Base-by-base conservation (phyloP, 1,140 invertebrate species). In the Leptonema lineaticorne region DNA sequence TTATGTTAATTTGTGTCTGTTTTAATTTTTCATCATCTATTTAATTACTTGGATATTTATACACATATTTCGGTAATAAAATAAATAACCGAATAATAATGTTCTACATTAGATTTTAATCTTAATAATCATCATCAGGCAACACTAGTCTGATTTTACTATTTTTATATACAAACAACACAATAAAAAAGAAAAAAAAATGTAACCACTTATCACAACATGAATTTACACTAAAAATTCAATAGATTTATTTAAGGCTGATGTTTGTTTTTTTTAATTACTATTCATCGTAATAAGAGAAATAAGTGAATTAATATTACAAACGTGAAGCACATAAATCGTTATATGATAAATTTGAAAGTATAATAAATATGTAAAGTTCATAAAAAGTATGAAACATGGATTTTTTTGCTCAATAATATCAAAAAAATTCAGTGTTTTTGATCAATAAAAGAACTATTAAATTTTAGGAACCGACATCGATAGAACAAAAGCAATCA, bases 381-480 rank as follows among this genome's bases (percentile, higher is more conserved):
- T 46, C 16, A 18, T 57, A 33, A 8, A 59, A 33, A 18, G 30
- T 59, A 33, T 59, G 27, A 59, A 59, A 59, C 57, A 59, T 59
- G 30, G 57, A 59, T 59, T 33, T 59, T 53, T 59, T 59, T 59
- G 57, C 57, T 37, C 50, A 53, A 53, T 53, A 48, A 48, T n/a
- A n/a, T n/a, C 46, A 48, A 48, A 18, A 16, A 20, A 16, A 7
- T 20, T 48, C 9, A 20, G 27, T 53, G 1, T 26, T 53, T 53
- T 26, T 53, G 24, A 8, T 20, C 46, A n/a, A n/a, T 9, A 22
- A 53, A 53, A 22, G 27, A 53, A 7, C 2, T 11, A 53, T 53
- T 53, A 53, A 11, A 26, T 53, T 14, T 53, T 14, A 26, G 27
- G 27, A 11, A 5, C 22, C 22, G n/a, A n/a, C n/a, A n/a, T n/a